Base-by-base conservation (phyloP, 2,797 vertebrate species). In the Netta rufina region DNA sequence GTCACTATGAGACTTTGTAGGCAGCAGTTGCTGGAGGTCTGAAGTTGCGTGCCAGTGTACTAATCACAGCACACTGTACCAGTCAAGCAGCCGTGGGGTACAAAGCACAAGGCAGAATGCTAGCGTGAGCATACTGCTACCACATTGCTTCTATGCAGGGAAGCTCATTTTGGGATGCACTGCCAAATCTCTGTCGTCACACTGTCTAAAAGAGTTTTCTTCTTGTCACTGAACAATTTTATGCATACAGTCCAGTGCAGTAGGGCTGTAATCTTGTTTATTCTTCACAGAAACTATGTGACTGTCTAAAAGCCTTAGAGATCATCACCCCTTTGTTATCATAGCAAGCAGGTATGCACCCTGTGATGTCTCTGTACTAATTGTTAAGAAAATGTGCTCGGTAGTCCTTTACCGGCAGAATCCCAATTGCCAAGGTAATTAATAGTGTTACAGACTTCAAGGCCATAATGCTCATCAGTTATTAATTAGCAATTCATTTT, bases 401-500 rank as follows among this genome's bases (percentile, higher is more conserved):
- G 98, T 98, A 98, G 97, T 97, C 95, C 97, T 98, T 98, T 98
- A 97, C 97, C 92, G 45, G 95, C 96, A 98, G 98, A 98, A 98
- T 99, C 98, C 98, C 98, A 96, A 97, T 98, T 98, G 98, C 98
- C 98, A 98, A 94, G 97, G 97, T 99, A 99, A 99, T 99, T 99
- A 99, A 99, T 99, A 98, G 99, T 98, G 98, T 98, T 98, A 98
- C 98, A 98, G 98, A 98, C 98, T 99, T 99, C 97, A 97, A 99
- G 99, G 99, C 99, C 99, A 99, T 99, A 99, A 99, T 99, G 99
- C 98, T 99, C 99, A 99, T 99, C 99, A 99, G 99, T 99, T 99
- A 99, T 99, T 99, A 99, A 99, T 99, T 99, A 99, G 98, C 99
- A 99, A 99, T 99, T 99, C 98, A 98, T 99, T 99, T 99, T 98